These are phyloP conservation scores for Hydraecia micacea DNA, from an alignment of 2,888 invertebrate species.

Conservation along the genomic window DNA sequence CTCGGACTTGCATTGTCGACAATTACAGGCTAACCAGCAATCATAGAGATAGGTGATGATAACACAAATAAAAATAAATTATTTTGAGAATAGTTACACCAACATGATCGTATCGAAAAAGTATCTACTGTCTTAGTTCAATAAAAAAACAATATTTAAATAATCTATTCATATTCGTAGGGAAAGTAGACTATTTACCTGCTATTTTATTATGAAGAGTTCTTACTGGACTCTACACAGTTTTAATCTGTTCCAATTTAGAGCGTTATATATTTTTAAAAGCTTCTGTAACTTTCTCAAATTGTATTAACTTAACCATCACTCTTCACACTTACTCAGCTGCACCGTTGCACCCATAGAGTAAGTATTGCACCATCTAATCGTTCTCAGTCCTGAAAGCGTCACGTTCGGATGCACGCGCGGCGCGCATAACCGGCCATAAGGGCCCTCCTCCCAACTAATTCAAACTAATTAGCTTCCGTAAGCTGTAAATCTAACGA, in stretches of 20 bases:
- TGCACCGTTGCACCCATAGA: conserved; percentile 39
- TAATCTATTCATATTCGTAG: neutral
- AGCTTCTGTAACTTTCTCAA: too few relatives aligned
- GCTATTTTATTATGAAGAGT: neutral
- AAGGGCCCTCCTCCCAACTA: conserved; percentile 77
- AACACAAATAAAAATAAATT: too few relatives aligned
- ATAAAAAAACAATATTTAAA: too few relatives aligned
- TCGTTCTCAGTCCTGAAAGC: conserved; percentile 71
- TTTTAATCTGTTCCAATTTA: neutral
- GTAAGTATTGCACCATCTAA: conserved; percentile 70
- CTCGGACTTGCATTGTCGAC: too few relatives aligned
- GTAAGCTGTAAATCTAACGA: conserved; percentile 87
- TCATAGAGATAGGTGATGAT: too few relatives aligned
- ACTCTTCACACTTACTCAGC: neutral
- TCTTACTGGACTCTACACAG: neutral
- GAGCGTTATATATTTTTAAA: too few relatives aligned
- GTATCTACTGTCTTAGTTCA: too few relatives aligned
- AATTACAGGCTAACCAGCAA: too few relatives aligned
- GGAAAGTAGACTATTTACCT: neutral
- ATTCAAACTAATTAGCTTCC: conserved; percentile 86
- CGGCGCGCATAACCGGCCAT: conserved; percentile 78
- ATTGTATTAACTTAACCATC: too few relatives aligned
- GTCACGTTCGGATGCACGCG: conserved; percentile 80
- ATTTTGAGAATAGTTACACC: too few relatives aligned
- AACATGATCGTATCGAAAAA: too few relatives aligned